Evolutionary conservation across 23 tunicate species (phyloP).

Genomic region (Aplidium turbinatum): DNA sequence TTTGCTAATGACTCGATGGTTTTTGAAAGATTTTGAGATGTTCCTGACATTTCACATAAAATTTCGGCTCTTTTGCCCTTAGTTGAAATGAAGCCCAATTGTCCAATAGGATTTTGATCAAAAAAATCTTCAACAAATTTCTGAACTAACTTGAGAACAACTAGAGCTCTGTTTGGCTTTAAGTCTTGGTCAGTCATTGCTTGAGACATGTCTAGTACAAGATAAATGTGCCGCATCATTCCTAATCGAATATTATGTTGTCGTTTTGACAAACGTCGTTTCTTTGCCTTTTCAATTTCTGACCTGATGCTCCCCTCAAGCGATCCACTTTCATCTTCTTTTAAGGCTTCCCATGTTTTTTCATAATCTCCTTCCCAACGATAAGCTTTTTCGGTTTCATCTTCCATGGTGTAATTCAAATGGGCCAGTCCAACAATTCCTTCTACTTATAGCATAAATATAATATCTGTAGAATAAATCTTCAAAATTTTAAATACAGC

Average conservation of each 20-base stretch:
- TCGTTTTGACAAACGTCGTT: constrained; percentile 54
- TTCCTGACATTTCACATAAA: constrained; percentile 76
- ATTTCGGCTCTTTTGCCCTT: constrained; percentile 64
- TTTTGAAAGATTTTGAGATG: constrained; percentile 62
- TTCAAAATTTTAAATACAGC: no score
- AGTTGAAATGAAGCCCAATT: constrained; percentile 68
- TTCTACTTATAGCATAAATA: no score
- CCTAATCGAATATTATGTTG: constrained; percentile 73
- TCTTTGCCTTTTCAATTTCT: constrained; percentile 66
- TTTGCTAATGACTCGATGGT: constrained; percentile 39
- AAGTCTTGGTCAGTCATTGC: constrained; percentile 89
- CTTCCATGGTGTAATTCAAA: no score
- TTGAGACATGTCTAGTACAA: constrained; percentile 79
- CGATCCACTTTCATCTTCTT: constrained; percentile 96
- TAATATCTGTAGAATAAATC: no score
- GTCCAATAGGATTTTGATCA: constrained; percentile 92
- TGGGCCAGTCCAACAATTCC: no score
- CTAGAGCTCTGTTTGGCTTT: constrained; percentile 86
- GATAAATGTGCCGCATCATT: constrained; percentile 86
- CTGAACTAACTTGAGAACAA: constrained; percentile 49
- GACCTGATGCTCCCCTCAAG: constrained; percentile 59
- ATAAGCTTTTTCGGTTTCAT: constrained; percentile 75
- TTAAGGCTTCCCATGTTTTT: constrained; percentile 96
- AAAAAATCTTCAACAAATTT: constrained; percentile 79
- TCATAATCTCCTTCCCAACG: constrained; percentile 98